These are phyloP conservation scores for Xyrauchen texanus DNA, from an alignment of 2,113 vertebrate species.

Conservation along the genomic window DNA sequence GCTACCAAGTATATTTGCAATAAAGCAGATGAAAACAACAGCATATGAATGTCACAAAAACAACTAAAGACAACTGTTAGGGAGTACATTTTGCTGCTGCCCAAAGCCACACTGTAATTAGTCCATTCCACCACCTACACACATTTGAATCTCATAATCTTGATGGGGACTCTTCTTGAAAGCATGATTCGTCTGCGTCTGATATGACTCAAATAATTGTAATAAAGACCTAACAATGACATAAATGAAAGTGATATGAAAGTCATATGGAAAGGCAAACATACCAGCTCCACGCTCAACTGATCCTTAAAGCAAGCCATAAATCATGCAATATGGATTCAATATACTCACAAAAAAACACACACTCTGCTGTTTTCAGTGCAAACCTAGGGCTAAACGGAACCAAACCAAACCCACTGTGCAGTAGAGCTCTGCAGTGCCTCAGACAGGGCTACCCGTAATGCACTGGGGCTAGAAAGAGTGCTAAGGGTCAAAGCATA, in stretches of 20 bases:
- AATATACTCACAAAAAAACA: neutral
- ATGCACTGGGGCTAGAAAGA: conserved; percentile 19
- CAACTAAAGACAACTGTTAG: neutral
- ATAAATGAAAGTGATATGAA: conserved; percentile 39
- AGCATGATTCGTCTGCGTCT: conserved; percentile 1
- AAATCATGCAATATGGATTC: conserved; percentile 15
- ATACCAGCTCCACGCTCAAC: conserved; percentile 33
- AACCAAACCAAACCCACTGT: conserved; percentile 32
- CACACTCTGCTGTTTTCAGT: neutral
- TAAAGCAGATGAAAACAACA: neutral
- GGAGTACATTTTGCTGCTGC: neutral
- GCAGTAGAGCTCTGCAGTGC: conserved; percentile 27
- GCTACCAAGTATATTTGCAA: too few species aligned
- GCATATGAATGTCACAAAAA: neutral
- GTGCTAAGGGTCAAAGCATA: conserved; percentile 29
- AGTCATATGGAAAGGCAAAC: conserved; percentile 21
- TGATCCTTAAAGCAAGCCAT: conserved; percentile 16
- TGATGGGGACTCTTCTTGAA: conserved; percentile 18
- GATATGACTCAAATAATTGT: conserved; percentile 8
- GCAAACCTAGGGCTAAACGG: neutral
- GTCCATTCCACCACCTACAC: conserved; percentile 7
- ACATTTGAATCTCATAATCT: conserved; percentile 9
- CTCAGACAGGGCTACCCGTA: conserved; percentile 42
- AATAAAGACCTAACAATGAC: conserved; percentile 37
- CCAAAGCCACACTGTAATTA: conserved; percentile 29